Evolutionary conservation across 2,888 invertebrate genomes (phyloP).

Genomic region (Clanis bilineata): DNA sequence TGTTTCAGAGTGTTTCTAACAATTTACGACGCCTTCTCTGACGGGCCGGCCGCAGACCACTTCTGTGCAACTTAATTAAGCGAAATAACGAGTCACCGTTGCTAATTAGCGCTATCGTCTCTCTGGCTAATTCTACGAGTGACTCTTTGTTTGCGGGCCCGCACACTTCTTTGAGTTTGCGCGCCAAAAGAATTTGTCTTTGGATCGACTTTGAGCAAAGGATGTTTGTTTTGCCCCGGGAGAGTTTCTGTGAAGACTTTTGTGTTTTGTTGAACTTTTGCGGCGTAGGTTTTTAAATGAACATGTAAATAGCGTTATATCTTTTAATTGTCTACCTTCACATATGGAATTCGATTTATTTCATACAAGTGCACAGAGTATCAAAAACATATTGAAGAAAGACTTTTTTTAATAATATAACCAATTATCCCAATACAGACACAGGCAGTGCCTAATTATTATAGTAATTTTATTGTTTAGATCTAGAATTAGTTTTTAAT

Average conservation of each 20-base stretch:
- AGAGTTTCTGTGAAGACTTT: conserved; percentile 56
- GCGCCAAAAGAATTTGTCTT: conserved; percentile 80
- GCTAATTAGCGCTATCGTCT: conserved; percentile 79
- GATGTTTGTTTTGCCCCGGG: conserved; percentile 69
- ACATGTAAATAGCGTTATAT: conserved; percentile 12
- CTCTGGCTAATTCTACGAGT: conserved; percentile 74
- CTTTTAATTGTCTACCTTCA: too few relatives aligned
- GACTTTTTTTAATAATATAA: too few relatives aligned
- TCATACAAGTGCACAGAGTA: too few relatives aligned
- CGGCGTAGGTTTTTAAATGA: conserved; percentile 25
- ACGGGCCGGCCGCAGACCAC: conserved; percentile 79
- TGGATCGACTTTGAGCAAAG: conserved; percentile 72
- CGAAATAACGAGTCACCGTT: conserved; percentile 80
- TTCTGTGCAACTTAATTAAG: conserved; percentile 81
- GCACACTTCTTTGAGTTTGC: conserved; percentile 73
- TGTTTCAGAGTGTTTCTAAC: conserved; percentile 74
- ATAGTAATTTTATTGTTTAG: too few relatives aligned
- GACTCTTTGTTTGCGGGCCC: conserved; percentile 73
- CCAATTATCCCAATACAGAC: too few relatives aligned
- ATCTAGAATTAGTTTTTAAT: too few relatives aligned
- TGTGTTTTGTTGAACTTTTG: conserved; percentile 54
- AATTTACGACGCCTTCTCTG: conserved; percentile 74
- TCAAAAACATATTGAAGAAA: too few relatives aligned
- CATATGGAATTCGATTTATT: too few relatives aligned
- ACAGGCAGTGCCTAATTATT: too few relatives aligned